Conservation (phyloP, 2,113 vertebrate genomes). For the Periophthalmus modestus region DNA sequence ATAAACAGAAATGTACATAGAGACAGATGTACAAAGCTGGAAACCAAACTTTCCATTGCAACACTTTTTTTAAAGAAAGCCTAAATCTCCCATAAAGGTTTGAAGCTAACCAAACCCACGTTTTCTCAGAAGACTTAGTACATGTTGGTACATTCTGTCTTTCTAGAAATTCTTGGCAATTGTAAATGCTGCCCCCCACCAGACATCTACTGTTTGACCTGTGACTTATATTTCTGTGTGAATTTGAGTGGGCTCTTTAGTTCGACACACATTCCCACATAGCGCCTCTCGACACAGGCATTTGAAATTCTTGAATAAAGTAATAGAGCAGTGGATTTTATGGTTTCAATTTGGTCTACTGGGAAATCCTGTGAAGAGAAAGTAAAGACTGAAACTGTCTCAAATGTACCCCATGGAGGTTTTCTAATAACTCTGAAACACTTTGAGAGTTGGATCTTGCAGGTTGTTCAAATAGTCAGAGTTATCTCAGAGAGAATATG, state of each 20-base stretch:
- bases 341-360: slow-evolving; percentile 16
- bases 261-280: slow-evolving; percentile 2
- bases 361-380: slow-evolving; percentile 15
- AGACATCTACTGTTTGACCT: slow-evolving; percentile 2
- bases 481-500: background rate
- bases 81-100: too few relatives aligned
- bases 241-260: slow-evolving; percentile 7
- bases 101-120: too few relatives aligned
- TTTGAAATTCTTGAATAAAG: slow-evolving; percentile 2
- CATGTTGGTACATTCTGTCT: background rate
- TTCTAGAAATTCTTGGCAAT: background rate
- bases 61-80: too few relatives aligned
- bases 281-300: background rate
- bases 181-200: background rate
- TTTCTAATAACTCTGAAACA: slow-evolving; percentile 16
- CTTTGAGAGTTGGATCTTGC: slow-evolving; percentile 10
- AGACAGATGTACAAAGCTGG: too few relatives aligned
- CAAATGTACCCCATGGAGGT: slow-evolving; percentile 1
- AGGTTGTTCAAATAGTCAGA: slow-evolving; percentile 17
- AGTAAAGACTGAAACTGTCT: slow-evolving; percentile 18
- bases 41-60: too few relatives aligned
- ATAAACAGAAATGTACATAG: too few relatives aligned
- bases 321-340: background rate
- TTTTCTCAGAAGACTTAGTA: background rate
- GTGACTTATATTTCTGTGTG: background rate